phyloP scores from a whole-genome alignment of 1,140 invertebrate genomes.

The Solenopsis invicta region DNA sequence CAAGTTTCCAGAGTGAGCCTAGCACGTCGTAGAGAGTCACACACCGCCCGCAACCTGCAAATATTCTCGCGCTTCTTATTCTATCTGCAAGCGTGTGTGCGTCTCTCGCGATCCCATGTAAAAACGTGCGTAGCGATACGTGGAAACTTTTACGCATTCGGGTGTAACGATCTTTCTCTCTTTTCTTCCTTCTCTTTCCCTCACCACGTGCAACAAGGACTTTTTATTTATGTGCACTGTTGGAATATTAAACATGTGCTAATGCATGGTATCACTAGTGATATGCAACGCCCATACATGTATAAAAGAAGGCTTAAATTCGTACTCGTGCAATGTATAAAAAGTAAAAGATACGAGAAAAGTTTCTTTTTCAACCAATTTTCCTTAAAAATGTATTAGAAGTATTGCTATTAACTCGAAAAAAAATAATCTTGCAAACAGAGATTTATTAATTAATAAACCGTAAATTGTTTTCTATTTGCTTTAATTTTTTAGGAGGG shows the following conservation, averaged over 20 bases:
- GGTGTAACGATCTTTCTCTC: background rate
- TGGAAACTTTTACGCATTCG: constrained; percentile 8
- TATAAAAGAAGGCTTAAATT: background rate
- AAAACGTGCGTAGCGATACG: background rate
- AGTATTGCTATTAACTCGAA: background rate
- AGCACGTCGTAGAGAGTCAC: background rate
- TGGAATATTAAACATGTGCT: constrained; percentile 20
- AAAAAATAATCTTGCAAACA: background rate
- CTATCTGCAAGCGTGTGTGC: background rate
- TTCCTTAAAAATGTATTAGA: background rate
- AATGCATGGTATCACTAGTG: background rate
- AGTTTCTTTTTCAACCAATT: background rate
- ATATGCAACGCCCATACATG: background rate
- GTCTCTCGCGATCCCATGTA: background rate
- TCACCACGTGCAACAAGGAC: background rate
- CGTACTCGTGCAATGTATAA: background rate
- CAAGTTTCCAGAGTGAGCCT: background rate
- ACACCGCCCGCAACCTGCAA: constrained; percentile 1
- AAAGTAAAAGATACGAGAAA: background rate
- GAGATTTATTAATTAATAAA: background rate
- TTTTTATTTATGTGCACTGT: constrained; percentile 40
- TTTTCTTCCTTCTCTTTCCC: background rate
- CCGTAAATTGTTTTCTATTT: background rate
- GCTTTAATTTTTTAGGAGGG: background rate
- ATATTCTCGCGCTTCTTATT: constrained; percentile 30